Evolutionary conservation across 2,888 invertebrate genomes (phyloP).

Genomic region (Rhagonycha fulva): DNA sequence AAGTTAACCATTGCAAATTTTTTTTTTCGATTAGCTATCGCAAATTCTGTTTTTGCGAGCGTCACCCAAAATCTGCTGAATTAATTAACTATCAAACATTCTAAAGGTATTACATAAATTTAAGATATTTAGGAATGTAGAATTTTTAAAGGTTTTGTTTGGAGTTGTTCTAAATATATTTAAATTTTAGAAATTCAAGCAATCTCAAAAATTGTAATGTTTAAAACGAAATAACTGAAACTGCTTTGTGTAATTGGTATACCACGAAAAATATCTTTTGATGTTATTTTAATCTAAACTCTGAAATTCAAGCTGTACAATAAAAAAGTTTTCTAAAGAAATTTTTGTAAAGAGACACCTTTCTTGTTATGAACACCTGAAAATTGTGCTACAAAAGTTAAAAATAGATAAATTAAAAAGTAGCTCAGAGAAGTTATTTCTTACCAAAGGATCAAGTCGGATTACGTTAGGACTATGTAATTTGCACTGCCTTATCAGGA

Average conservation of each 20-base stretch:
- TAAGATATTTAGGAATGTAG: not conserved
- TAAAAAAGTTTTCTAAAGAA: not conserved
- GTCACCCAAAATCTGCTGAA: not conserved
- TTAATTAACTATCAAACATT: too few species aligned
- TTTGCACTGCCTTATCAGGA: too few species aligned
- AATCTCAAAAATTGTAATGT: not conserved
- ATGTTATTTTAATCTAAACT: not conserved
- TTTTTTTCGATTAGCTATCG: not conserved
- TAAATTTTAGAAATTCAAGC: not conserved
- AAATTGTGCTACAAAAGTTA: not conserved
- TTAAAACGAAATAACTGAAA: not conserved
- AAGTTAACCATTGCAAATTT: not conserved
- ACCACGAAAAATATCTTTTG: not conserved
- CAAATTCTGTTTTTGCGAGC: not conserved
- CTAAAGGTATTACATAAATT: not conserved
- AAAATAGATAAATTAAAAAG: not conserved
- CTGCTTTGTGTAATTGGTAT: not conserved
- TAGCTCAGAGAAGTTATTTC: too few species aligned
- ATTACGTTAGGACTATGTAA: too few species aligned
- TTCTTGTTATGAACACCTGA: not conserved
- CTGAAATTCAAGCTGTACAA: not conserved
- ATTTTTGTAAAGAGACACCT: not conserved
- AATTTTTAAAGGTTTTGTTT: not conserved
- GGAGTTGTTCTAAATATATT: not conserved
- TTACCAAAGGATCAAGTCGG: too few species aligned